Percentiles rank a stretch among this genome's conserved stretches.
These are phyloP conservation scores for Drosophila vallismaia DNA, from an alignment of 2,888 invertebrate genomes.

Conservation along the genomic window DNA sequence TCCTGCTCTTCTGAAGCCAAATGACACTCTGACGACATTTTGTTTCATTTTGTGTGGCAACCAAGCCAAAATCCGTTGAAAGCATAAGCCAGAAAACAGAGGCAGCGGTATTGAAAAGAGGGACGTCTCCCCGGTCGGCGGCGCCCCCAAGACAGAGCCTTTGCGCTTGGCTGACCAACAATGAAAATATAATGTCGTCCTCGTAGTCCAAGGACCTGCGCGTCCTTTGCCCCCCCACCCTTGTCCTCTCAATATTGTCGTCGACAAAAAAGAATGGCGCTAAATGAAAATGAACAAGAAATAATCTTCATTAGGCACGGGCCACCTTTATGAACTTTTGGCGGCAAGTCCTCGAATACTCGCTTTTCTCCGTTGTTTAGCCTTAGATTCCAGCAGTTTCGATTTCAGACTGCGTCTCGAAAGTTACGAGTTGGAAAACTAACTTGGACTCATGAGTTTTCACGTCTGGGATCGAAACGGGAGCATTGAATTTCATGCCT, in stretches of 20 bases:
- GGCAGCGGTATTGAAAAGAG: slow-evolving; percentile 17
- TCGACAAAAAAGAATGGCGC: slow-evolving; percentile 48
- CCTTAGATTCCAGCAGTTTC: slow-evolving; percentile 11
- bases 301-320: slow-evolving; percentile 73
- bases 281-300: slow-evolving; percentile 72
- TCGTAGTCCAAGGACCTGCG: slow-evolving; percentile 12
- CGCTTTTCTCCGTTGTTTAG: neutral
- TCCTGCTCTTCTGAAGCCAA: slow-evolving; percentile 51
- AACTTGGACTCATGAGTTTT: slow-evolving; percentile 12
- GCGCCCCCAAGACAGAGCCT: slow-evolving; percentile 43
- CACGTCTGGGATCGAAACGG: slow-evolving; percentile 7
- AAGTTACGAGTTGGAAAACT: slow-evolving; percentile 10
- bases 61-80: slow-evolving; percentile 72
- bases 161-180: slow-evolving; percentile 77
- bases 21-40: slow-evolving; percentile 70
- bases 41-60: slow-evolving; percentile 58
- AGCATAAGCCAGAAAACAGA: slow-evolving; percentile 68
- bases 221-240: neutral
- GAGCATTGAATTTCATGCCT: slow-evolving; percentile 34
- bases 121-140: slow-evolving; percentile 5
- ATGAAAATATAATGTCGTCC: slow-evolving; percentile 71
- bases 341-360: slow-evolving; percentile 57
- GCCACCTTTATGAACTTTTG: slow-evolving; percentile 48
- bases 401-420: neutral
- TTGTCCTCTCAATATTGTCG: slow-evolving; percentile 15